These are phyloP conservation scores for Gasterosteus aculeatus DNA, from an alignment of 2,113 vertebrate genomes.

Conservation along the genomic window DNA sequence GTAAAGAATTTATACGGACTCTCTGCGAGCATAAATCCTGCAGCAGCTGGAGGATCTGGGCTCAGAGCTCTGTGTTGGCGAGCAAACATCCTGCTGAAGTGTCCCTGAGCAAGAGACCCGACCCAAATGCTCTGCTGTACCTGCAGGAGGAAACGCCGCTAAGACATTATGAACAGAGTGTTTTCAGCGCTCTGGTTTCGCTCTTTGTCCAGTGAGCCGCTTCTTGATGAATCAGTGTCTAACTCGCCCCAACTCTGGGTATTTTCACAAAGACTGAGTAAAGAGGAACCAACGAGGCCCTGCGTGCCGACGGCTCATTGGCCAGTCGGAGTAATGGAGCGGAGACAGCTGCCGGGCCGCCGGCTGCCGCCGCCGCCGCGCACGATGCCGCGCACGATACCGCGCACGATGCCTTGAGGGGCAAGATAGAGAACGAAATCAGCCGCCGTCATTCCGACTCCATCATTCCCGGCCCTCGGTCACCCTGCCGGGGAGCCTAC, in stretches of 20 bases:
- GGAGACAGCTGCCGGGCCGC: constrained; percentile 32
- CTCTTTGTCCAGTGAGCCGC: constrained; percentile 29
- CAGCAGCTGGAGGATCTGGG: constrained; percentile 51
- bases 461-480: constrained; percentile 62
- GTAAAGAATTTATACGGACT: constrained; percentile 49
- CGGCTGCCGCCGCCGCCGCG: constrained; percentile 19
- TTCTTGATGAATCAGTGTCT: constrained; percentile 51
- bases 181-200: constrained; percentile 15
- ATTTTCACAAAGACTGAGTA: constrained; percentile 61
- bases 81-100: constrained; percentile 26
- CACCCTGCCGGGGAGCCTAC: constrained; percentile 51
- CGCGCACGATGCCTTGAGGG: constrained; percentile 32
- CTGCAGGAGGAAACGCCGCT: constrained; percentile 3
- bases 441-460: constrained; percentile 60
- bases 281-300: constrained; percentile 71
- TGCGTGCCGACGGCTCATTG: constrained; percentile 70
- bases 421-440: constrained; percentile 68
- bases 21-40: constrained; percentile 29
- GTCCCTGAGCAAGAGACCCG: constrained; percentile 26
- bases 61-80: constrained; percentile 34
- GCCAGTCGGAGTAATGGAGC: constrained; percentile 65
- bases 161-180: constrained; percentile 20
- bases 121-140: constrained; percentile 2
- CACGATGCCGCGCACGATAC: constrained; percentile 38
- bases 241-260: constrained; percentile 45